Evolutionary conservation across 2,888 invertebrate species (phyloP).

Genomic region (Mythimna albipuncta): DNA sequence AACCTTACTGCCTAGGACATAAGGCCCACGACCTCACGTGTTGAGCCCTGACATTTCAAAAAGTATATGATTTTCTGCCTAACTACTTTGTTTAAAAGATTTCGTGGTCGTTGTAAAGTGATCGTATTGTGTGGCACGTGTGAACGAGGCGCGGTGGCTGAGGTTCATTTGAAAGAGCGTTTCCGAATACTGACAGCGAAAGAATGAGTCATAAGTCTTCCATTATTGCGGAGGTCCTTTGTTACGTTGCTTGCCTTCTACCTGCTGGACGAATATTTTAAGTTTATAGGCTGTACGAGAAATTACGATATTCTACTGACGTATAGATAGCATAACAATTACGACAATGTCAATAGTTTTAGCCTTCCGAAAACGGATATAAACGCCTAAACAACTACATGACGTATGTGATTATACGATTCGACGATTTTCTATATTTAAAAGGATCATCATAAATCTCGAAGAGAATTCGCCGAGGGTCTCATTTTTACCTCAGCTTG

Average conservation of each 20-base stretch:
- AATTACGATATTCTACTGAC: slow-evolving; percentile 13
- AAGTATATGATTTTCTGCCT: slow-evolving; percentile 45
- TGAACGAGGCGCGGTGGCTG: slow-evolving; percentile 62
- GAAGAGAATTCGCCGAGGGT: not conserved
- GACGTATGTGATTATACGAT: not conserved
- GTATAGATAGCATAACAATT: slow-evolving; percentile 7
- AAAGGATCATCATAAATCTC: slow-evolving; percentile 1
- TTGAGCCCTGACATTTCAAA: slow-evolving; percentile 52
- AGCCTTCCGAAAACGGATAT: not conserved
- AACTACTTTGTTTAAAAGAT: slow-evolving; percentile 60
- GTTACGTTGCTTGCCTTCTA: slow-evolving; percentile 71
- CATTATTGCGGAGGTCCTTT: slow-evolving; percentile 69
- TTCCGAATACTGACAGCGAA: slow-evolving; percentile 70
- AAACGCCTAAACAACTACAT: not conserved
- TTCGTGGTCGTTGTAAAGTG: slow-evolving; percentile 59
- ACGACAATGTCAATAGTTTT: not conserved
- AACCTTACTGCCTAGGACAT: slow-evolving; percentile 80
- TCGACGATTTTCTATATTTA: not conserved
- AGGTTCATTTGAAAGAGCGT: slow-evolving; percentile 67
- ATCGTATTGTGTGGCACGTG: slow-evolving; percentile 67
- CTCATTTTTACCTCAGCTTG: slow-evolving; percentile 5
- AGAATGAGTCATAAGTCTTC: slow-evolving; percentile 76
- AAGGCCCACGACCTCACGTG: slow-evolving; percentile 66
- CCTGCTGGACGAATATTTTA: slow-evolving; percentile 65
- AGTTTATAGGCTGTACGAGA: slow-evolving; percentile 36